phyloP scores from a whole-genome alignment of 2,113 vertebrate species.

The Bettongia penicillata region DNA sequence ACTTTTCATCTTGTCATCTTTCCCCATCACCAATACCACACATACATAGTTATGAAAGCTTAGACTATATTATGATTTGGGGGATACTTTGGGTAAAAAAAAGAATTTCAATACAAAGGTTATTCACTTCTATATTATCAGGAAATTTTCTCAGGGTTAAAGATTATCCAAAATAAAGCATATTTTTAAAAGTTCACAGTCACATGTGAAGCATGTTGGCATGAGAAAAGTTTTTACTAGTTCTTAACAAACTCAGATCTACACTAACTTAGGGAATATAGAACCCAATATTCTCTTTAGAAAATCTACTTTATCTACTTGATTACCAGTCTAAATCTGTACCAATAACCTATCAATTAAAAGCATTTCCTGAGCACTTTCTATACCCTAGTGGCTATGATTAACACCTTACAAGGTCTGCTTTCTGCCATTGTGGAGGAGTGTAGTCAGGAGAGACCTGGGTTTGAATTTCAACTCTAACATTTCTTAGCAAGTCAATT shows the following conservation, averaged over 20 bases:
- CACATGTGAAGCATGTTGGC: too few relatives aligned
- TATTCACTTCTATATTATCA: too few relatives aligned
- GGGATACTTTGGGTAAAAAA: too few relatives aligned
- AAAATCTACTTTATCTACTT: background rate
- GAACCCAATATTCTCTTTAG: background rate
- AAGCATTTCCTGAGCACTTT: background rate
- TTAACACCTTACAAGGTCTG: background rate
- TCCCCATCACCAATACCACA: too few relatives aligned
- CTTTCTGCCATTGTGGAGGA: background rate
- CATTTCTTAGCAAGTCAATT: background rate
- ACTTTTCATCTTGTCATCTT: too few relatives aligned
- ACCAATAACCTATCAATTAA: background rate
- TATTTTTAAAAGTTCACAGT: too few relatives aligned
- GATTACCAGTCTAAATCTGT: background rate
- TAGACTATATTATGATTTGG: too few relatives aligned
- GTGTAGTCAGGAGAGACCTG: background rate
- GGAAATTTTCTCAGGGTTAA: too few relatives aligned
- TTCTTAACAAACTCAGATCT: background rate
- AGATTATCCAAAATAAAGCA: too few relatives aligned
- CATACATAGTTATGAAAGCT: too few relatives aligned
- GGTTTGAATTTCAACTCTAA: background rate
- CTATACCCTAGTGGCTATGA: background rate
- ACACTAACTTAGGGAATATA: background rate
- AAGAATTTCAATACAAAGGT: too few relatives aligned
- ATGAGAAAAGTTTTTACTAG: too few relatives aligned